Conservation (phyloP, 2,888 invertebrate species). For the Harpalus rubripes region DNA sequence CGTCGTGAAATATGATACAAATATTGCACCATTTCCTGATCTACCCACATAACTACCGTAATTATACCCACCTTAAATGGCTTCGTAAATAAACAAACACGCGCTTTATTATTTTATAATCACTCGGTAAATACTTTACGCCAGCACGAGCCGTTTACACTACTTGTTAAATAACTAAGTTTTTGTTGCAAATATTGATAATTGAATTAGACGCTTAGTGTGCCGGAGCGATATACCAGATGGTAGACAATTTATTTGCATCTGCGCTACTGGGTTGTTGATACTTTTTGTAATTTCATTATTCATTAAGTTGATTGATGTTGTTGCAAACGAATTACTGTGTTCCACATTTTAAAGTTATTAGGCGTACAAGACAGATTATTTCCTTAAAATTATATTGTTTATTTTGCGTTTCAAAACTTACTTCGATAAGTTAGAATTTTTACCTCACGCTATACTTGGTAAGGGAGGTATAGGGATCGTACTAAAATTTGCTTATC, state of each 20-base stretch:
- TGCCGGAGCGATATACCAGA: slow-evolving; percentile 15
- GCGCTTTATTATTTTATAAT: slow-evolving; percentile 58
- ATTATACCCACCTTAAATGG: slow-evolving; percentile 64
- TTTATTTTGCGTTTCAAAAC: too few relatives aligned
- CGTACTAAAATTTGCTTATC: too few relatives aligned
- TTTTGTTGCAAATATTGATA: neutral
- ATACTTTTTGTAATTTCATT: slow-evolving; percentile 24
- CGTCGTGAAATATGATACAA: slow-evolving; percentile 63
- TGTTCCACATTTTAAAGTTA: slow-evolving; percentile 24
- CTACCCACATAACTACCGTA: slow-evolving; percentile 62
- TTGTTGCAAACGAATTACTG: slow-evolving; percentile 4
- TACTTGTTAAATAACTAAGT: slow-evolving; percentile 13
- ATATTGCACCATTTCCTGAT: slow-evolving; percentile 66
- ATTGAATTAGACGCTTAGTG: slow-evolving; percentile 19
- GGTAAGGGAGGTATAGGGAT: too few relatives aligned
- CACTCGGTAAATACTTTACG: slow-evolving; percentile 35
- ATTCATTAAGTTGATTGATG: slow-evolving; percentile 41
- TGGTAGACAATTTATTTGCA: slow-evolving; percentile 33
- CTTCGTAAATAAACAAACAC: slow-evolving; percentile 44
- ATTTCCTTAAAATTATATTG: neutral
- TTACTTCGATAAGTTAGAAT: too few relatives aligned
- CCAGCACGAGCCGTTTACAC: slow-evolving; percentile 5
- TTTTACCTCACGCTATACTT: too few relatives aligned
- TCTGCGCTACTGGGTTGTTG: slow-evolving; percentile 18
- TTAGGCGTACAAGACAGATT: neutral